Evolutionary conservation across 2,888 invertebrate species (phyloP), one percentile per base, ranked within the genome.

Genomic region (Trilocha varians): DNA sequence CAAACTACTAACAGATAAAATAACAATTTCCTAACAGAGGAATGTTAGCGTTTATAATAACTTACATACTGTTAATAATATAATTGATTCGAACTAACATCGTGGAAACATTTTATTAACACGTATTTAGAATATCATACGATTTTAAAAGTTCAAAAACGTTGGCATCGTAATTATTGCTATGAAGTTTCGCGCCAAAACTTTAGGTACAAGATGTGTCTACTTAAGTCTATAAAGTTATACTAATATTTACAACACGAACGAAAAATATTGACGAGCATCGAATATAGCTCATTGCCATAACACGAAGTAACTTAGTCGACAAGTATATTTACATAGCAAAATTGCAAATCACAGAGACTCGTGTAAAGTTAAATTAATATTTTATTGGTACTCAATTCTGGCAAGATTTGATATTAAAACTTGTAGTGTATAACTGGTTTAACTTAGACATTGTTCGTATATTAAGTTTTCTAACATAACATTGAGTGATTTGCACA

Each of bases 81-180:
- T 65, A 62, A 67, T 60, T 53, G 57, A 65, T 59, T 64, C 49
- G 54, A 65, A 46, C 35, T 37, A 48, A 14, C 43, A 47, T 46
- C 13, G 35, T 35, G 34, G 33, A 43, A 13, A 43, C 34, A 43
- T 17, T 25, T 2, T 44, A 67, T 70, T 71, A 68, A 68, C 82
- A 82, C 78, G 71, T 79, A 80, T 77, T 82, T 57, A 74, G 61
- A 72, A 64, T 64, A 64, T 66, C 65, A 69, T 57, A 65, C 62
- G 66, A 70, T 65, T 71, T 70, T 62, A 55, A 25, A 70, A 75
- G 57, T 74, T 78, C 60, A 68, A 67, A 71, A 70, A 70, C 65
- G 70, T 83, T 83, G 82, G 83, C 83, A 79, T 83, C 73, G 62
- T 71, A 71, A 75, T 83, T 82, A 84, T 84, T 84, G 82, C 84